Percentiles rank a stretch among this genome's conserved stretches.
phyloP scores from a whole-genome alignment of 2,113 vertebrate genomes.

The Nibea coibor region DNA sequence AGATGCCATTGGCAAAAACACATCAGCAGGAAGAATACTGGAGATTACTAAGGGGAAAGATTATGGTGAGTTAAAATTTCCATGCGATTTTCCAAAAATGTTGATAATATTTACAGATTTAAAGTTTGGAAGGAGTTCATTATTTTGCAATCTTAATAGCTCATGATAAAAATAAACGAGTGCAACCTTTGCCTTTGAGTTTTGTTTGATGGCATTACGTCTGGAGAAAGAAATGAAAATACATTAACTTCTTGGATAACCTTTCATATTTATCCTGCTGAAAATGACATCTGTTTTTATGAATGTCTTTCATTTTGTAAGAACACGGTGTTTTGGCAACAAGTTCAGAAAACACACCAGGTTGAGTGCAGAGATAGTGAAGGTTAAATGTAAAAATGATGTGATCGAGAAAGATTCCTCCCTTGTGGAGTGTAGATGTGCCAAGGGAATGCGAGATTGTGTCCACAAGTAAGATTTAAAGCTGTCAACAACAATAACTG shows the following conservation, averaged over 20 bases:
- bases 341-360: constrained; percentile 52
- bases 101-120: constrained; percentile 30
- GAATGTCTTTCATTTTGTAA: constrained; percentile 68
- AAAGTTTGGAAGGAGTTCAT: constrained; percentile 32
- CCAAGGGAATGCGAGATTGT: constrained; percentile 62
- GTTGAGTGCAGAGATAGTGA: constrained; percentile 43
- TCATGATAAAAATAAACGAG: constrained; percentile 26
- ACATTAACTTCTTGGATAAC: constrained; percentile 48
- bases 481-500: constrained; percentile 70
- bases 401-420: constrained; percentile 54
- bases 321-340: constrained; percentile 65
- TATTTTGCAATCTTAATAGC: constrained; percentile 34
- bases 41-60: constrained; percentile 96
- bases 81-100: constrained; percentile 37
- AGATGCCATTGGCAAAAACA: constrained; percentile 92
- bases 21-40: constrained; percentile 92
- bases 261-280: constrained; percentile 42
- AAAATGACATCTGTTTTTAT: constrained; percentile 58
- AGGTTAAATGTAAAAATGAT: constrained; percentile 67
- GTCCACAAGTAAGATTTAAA: constrained; percentile 72
- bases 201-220: constrained; percentile 47
- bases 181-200: constrained; percentile 31
- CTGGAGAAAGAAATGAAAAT: constrained; percentile 52
- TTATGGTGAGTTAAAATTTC: constrained; percentile 89
- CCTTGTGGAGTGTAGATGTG: constrained; percentile 42